These are phyloP conservation scores for Aythya baeri DNA, from an alignment of 2,113 vertebrate genomes.

Conservation along the genomic window DNA sequence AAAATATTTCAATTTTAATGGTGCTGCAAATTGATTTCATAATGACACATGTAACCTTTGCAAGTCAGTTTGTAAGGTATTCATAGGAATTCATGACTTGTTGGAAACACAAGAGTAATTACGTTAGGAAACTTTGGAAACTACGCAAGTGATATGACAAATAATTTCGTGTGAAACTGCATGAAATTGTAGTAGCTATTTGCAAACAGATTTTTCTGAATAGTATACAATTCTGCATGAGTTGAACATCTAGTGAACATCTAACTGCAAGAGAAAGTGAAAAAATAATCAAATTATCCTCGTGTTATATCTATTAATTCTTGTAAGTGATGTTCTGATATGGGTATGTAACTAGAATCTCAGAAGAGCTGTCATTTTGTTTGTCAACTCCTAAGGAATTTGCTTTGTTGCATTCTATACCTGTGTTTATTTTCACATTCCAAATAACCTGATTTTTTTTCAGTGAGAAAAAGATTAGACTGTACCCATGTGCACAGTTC, in stretches of 20 bases:
- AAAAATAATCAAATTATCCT: conserved; percentile 35
- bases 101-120: conserved; percentile 15
- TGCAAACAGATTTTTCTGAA: conserved; percentile 26
- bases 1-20: conserved; percentile 43
- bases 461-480: background rate
- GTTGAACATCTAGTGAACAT: conserved; percentile 6
- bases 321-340: background rate
- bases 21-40: conserved; percentile 31
- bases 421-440: background rate
- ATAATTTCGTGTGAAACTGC: conserved; percentile 33
- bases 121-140: conserved; percentile 25
- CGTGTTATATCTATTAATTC: background rate
- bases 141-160: conserved; percentile 25
- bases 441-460: background rate
- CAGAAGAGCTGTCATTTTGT: background rate
- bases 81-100: conserved; percentile 9
- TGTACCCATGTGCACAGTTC: background rate
- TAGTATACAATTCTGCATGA: conserved; percentile 2
- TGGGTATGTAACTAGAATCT: background rate
- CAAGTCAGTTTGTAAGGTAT: background rate
- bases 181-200: conserved; percentile 28
- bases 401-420: background rate
- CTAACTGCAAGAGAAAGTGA: background rate
- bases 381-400: background rate
- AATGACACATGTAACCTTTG: conserved; percentile 23